Base-by-base conservation (phyloP, 1,140 invertebrate species). In the Drosophila funebris region DNA sequence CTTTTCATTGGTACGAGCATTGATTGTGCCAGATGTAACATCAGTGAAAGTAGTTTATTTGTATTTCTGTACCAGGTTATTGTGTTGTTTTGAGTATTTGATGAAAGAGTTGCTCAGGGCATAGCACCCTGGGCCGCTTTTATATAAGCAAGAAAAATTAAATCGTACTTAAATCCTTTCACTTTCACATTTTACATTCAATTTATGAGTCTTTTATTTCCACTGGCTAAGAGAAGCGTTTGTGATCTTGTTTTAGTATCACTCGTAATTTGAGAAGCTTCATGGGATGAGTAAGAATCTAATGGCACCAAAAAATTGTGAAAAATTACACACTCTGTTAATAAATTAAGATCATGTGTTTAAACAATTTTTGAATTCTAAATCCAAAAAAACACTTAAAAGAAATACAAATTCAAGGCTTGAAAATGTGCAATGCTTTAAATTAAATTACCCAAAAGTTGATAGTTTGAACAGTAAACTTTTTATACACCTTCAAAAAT, bases 141-240 rank as follows among this genome's bases (percentile, higher is more conserved):
- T 83, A 70, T 69, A 56, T 83, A 78, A 76, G 43, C 31, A 14
- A 27, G 7, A 50, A 36, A 63, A 41, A 22, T 22, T 46, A 61
- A 48, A 71, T 74, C 67, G 80, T 80, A 83, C 72, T 79, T 73
- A 76, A 84, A 70, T 84, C 80, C 80, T 84, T 84, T 84, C 80
- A 84, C 80, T 84, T 84, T 84, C 41, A 39, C n/a, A 54, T 29
- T 69, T 68, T 72, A 73, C 72, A 76, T 69, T 57, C 57, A 73
- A 62, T 57, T 78, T 46, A 20, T 20, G 39, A 33, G 24, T 67
- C 70, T 82, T 82, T 83, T 66, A 70, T 69, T 74, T 66, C 29
- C 33, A 7, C 22, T 60, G 63, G 22, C 41, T 61, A 62, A 44
- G 58, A 48, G 18, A 66, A 76, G 22, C 52, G 48, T 20, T 37